Percentiles rank a stretch among this genome's conserved stretches.
These are phyloP conservation scores for Ceratosolen solmsi DNA, from an alignment of 1,140 invertebrate genomes.

Conservation along the genomic window DNA sequence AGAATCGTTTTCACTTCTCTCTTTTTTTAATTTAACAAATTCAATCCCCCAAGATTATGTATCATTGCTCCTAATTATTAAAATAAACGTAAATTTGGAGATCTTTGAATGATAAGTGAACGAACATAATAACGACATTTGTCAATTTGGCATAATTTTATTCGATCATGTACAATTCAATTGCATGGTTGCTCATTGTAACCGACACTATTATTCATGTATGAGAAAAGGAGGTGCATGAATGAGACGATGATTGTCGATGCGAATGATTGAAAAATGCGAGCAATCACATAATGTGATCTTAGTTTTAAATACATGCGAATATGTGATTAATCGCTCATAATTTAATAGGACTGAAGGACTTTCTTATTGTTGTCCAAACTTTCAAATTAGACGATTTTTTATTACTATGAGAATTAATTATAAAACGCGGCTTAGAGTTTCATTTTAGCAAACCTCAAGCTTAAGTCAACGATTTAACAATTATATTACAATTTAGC, in stretches of 20 bases:
- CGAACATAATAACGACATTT: too few species aligned
- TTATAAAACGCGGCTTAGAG: constrained; percentile 3
- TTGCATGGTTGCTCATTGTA: constrained; percentile 66
- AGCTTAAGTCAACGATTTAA: constrained; percentile 26
- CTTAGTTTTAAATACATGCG: constrained; percentile 55
- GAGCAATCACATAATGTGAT: constrained; percentile 61
- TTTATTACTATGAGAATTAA: constrained; percentile 15
- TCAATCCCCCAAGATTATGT: background rate
- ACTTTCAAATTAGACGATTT: constrained; percentile 48
- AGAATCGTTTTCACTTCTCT: background rate
- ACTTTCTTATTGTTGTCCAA: constrained; percentile 53
- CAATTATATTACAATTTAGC: constrained; percentile 8
- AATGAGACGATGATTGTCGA: too few species aligned
- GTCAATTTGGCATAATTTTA: constrained; percentile 35
- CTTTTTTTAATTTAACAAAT: background rate
- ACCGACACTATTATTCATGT: constrained; percentile 57
- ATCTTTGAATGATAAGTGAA: too few species aligned
- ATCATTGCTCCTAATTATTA: background rate
- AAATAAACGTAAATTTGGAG: too few species aligned
- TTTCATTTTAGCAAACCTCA: constrained; percentile 17
- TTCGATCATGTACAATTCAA: constrained; percentile 50
- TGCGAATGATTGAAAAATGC: constrained; percentile 33
- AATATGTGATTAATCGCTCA: constrained; percentile 62
- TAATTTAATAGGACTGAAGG: constrained; percentile 67
- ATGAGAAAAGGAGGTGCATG: too few species aligned